phyloP scores from a whole-genome alignment of 2,888 invertebrate genomes.

The Rhagonycha fulva region DNA sequence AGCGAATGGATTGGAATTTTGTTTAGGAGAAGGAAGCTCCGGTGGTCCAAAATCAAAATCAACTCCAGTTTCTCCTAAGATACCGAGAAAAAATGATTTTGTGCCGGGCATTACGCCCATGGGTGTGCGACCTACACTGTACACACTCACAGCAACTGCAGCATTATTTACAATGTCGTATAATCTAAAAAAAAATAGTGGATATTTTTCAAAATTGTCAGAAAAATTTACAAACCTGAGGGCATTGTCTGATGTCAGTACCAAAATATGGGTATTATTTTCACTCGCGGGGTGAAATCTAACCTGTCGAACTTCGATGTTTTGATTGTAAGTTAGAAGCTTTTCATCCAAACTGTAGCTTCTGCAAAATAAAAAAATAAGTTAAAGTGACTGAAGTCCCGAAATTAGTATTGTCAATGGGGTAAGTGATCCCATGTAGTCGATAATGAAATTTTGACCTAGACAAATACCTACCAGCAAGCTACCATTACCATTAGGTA shows the following conservation, averaged over 20 bases:
- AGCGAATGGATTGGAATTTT: not conserved
- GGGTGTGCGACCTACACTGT: conserved; percentile 49
- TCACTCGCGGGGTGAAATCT: conserved; percentile 87
- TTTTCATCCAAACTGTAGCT: conserved; percentile 75
- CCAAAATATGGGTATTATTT: conserved; percentile 74
- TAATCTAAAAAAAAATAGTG: conserved; percentile 41
- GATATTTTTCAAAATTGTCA: not conserved
- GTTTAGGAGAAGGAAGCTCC: conserved; percentile 35
- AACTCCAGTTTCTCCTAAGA: conserved; percentile 83
- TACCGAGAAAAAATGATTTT: conserved; percentile 47
- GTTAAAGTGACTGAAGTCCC: not conserved
- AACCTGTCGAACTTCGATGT: conserved; percentile 72
- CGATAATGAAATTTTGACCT: no score
- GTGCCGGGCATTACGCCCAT: conserved; percentile 48
- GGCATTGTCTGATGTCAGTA: conserved; percentile 84
- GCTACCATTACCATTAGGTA: no score
- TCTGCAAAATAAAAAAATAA: conserved; percentile 58
- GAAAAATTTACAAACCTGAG: conserved; percentile 66
- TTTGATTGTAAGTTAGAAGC: conserved; percentile 69
- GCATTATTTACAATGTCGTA: conserved; percentile 46
- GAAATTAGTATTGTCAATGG: no score
- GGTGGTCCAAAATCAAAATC: conserved; percentile 82
- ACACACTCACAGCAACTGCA: conserved; percentile 41
- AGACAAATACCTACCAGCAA: no score
- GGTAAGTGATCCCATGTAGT: no score